phyloP scores from a whole-genome alignment of 92 coral and sea anemone genomes.

The Galaxea fascicularis region DNA sequence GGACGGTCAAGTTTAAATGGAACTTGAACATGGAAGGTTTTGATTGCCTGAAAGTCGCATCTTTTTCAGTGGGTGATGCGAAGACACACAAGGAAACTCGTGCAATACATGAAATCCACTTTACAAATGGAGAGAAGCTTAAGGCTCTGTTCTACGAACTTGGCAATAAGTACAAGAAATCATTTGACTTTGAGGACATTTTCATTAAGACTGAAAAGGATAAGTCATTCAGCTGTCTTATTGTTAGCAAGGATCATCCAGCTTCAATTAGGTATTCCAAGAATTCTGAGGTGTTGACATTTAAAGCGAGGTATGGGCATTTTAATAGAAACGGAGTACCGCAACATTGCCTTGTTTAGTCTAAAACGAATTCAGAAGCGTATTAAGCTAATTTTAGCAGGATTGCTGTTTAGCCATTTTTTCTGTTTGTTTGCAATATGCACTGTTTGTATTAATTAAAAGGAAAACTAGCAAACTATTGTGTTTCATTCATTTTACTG shows the following conservation, averaged over 20 bases:
- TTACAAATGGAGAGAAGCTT: not conserved
- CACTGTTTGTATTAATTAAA: not conserved
- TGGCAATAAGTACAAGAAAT: not conserved
- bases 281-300: slow-evolving; percentile 12
- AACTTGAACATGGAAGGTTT: slow-evolving; percentile 51
- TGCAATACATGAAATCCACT: not conserved
- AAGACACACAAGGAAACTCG: not conserved
- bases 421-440: not conserved
- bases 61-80: not conserved
- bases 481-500: not conserved
- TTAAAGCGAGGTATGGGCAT: slow-evolving; percentile 34
- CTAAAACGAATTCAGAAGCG: too few relatives aligned
- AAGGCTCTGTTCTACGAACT: not conserved
- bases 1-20: slow-evolving; percentile 55
- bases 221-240: slow-evolving; percentile 17
- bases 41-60: slow-evolving; percentile 13
- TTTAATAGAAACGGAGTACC: slow-evolving; percentile 30
- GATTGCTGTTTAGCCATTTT: too few relatives aligned
- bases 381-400: not conserved
- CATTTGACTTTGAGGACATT: not conserved
- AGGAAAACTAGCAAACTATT: not conserved
- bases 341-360: not conserved
- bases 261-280: slow-evolving; percentile 10
- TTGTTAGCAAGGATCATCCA: slow-evolving; percentile 19
- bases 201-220: slow-evolving; percentile 20